A percentile compares a stretch with the other conserved stretches of the same genome.
Conservation (phyloP, 2,113 vertebrate species). For the Arenaria interpres region DNA sequence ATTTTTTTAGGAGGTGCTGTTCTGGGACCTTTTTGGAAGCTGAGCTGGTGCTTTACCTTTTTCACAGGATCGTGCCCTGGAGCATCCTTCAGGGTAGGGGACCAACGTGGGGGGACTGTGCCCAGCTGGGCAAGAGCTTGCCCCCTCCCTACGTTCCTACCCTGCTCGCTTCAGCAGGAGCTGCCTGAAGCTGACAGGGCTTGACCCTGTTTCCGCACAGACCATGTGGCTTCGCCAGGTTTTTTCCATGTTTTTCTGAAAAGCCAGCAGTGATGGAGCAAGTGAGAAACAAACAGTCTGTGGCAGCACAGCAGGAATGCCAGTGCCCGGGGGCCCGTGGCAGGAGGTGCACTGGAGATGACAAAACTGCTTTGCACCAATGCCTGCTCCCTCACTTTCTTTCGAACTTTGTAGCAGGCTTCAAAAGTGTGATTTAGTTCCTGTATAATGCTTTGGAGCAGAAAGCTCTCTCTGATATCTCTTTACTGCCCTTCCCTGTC, state of each 20-base stretch:
- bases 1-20: neutral
- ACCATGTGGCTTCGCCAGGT: neutral
- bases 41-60: neutral
- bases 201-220: neutral
- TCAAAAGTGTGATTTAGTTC: neutral
- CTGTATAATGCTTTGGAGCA: fast-evolving
- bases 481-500: neutral
- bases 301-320: neutral
- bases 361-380: neutral
- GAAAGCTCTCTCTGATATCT: neutral
- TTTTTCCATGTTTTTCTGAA: neutral
- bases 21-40: neutral
- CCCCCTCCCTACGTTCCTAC: fast-evolving
- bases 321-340: neutral
- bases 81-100: neutral
- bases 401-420: neutral
- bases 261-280: neutral
- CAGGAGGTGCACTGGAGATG: neutral
- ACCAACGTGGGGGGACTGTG: neutral
- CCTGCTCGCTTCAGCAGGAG: fast-evolving
- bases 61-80: neutral
- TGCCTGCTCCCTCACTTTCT: neutral
- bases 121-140: neutral
- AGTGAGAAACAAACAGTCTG: neutral
- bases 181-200: neutral